Percentiles rank a stretch among this genome's conserved stretches.
Conservation (phyloP, 2,113 vertebrate genomes). For the Saccopteryx bilineata region DNA sequence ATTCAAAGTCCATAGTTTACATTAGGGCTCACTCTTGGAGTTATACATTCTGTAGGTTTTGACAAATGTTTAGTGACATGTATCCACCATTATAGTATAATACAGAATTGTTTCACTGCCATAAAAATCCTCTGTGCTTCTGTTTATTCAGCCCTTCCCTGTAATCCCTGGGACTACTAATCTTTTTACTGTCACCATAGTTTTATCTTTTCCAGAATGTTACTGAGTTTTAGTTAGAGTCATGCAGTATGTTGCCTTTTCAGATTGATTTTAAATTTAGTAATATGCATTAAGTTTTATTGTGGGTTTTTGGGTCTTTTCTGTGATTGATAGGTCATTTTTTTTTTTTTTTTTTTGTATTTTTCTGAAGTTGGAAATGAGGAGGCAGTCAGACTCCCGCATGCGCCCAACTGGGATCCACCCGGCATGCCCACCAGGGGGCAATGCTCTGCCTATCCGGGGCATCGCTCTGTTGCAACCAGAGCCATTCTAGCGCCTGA, state of each 20-base stretch:
- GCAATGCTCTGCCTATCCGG: too few species aligned
- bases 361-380: too few species aligned
- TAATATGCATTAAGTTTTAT: background rate
- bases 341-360: background rate
- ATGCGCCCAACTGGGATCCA: too few species aligned
- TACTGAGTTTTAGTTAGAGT: background rate
- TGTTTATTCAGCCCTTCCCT: background rate
- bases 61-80: too few species aligned
- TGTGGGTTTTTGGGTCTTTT: background rate
- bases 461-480: too few species aligned
- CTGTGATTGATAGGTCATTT: background rate
- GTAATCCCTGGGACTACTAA: background rate
- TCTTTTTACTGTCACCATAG: background rate
- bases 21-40: too few species aligned
- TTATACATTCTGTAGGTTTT: too few species aligned
- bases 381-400: too few species aligned
- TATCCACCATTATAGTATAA: background rate
- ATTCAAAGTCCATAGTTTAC: too few species aligned
- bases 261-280: background rate
- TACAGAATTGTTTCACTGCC: background rate
- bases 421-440: too few species aligned
- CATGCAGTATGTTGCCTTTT: background rate
- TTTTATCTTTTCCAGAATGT: background rate
- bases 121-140: background rate
- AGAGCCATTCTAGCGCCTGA: too few species aligned